Percentiles rank a stretch among this genome's conserved stretches.
Evolutionary conservation across 2,113 vertebrate species (phyloP).

Genomic region (Xenopus tropicalis): DNA sequence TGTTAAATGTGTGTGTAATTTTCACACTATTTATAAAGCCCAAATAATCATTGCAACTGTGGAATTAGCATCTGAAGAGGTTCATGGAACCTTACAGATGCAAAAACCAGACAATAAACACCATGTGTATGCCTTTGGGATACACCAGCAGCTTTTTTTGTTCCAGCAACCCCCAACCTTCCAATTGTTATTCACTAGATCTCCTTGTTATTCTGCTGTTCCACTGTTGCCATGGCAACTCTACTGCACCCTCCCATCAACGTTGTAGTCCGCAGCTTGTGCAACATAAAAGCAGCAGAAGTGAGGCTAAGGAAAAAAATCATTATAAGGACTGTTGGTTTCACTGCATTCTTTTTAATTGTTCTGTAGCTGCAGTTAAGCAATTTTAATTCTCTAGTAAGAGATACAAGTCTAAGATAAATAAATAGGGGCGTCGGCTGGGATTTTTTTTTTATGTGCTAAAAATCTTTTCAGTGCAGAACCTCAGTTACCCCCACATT

Average conservation of each 20-base stretch:
- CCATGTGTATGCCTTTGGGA: conserved; percentile 29
- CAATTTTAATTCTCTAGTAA: conserved; percentile 10
- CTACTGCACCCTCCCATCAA: conserved; percentile 33
- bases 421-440: no score
- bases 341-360: conserved; percentile 9
- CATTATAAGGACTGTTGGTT: conserved; percentile 15
- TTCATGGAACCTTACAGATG: conserved; percentile 32
- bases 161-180: conserved; percentile 25
- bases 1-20: no score
- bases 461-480: no score
- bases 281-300: conserved; percentile 25
- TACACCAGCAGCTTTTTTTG: conserved; percentile 32
- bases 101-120: conserved; percentile 35
- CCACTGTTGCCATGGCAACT: conserved; percentile 38
- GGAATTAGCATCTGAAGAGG: conserved; percentile 36
- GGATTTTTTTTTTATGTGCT: no score
- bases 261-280: conserved; percentile 5
- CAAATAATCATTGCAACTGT: background rate
- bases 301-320: conserved; percentile 5
- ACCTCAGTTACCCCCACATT: no score
- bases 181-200: conserved; percentile 38
- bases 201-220: conserved; percentile 20
- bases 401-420: no score
- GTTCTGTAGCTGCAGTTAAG: background rate
- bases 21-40: no score